phyloP scores from a whole-genome alignment of 2,113 vertebrate genomes.

The Synodontis membranacea region DNA sequence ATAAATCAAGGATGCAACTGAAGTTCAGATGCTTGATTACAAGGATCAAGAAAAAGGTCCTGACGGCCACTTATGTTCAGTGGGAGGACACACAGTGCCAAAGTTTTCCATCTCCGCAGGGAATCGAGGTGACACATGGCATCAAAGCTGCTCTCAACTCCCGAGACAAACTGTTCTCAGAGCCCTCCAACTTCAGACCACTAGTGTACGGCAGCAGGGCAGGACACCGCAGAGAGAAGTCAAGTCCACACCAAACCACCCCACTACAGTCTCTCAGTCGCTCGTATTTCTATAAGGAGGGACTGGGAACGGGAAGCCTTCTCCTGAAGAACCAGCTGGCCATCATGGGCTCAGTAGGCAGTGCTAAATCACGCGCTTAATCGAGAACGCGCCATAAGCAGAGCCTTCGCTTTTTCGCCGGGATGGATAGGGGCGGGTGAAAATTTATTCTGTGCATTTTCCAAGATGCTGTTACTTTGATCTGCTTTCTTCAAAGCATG shows the following conservation, averaged over 20 bases:
- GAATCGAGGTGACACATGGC: constrained; percentile 49
- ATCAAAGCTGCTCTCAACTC: constrained; percentile 45
- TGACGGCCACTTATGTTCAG: constrained; percentile 43
- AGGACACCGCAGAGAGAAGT: neutral
- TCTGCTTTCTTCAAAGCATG: neutral
- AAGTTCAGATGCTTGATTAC: neutral
- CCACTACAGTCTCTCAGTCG: neutral
- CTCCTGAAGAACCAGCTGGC: constrained; percentile 57
- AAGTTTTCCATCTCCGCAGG: constrained; percentile 42
- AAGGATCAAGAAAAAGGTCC: constrained; percentile 1
- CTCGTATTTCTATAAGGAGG: neutral
- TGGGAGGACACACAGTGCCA: constrained; percentile 35
- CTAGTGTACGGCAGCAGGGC: neutral
- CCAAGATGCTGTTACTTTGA: neutral
- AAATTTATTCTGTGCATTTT: constrained; percentile 27
- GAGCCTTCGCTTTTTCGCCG: constrained; percentile 15
- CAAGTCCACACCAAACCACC: neutral
- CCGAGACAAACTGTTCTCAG: constrained; percentile 35
- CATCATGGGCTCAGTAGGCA: constrained; percentile 23
- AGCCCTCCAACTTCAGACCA: constrained; percentile 1
- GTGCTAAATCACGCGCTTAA: constrained; percentile 23
- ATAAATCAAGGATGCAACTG: neutral
- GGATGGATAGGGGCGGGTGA: constrained; percentile 8
- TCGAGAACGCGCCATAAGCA: constrained; percentile 18
- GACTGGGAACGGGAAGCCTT: constrained; percentile 3